Conservation (phyloP, 2,113 vertebrate genomes). For the Podarcis muralis region DNA sequence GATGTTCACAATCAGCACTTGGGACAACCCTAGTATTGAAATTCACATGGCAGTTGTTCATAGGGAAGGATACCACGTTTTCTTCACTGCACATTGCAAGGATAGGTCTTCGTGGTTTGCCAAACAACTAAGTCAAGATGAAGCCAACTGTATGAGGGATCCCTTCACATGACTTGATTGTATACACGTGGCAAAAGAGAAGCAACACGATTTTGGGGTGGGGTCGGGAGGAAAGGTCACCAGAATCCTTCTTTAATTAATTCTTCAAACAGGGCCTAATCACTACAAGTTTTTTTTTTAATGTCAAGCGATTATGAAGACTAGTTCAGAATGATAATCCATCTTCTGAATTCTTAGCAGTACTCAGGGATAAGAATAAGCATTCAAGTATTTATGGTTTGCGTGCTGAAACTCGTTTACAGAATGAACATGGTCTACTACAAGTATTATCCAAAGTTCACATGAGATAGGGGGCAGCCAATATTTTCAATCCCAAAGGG, state of each 20-base stretch:
- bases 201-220: no score
- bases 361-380: not conserved
- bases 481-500: conserved; percentile 13
- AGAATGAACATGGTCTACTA: not conserved
- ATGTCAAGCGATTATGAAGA: not conserved
- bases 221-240: not conserved
- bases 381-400: not conserved
- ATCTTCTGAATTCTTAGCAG: not conserved
- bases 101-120: not conserved
- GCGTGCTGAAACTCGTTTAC: not conserved
- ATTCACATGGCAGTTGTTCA: not conserved
- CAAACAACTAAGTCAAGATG: not conserved
- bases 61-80: not conserved
- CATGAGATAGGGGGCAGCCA: not conserved
- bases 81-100: not conserved
- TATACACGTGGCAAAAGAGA: not conserved
- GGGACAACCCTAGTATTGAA: not conserved
- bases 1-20: not conserved
- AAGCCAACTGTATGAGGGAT: not conserved
- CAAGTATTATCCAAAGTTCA: conserved; percentile 19
- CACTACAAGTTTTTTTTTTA: no score
- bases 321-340: not conserved
- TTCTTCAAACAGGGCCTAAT: not conserved
- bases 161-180: not conserved
- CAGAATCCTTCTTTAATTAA: not conserved